A percentile compares a stretch with the other conserved stretches of the same genome.
phyloP scores from a whole-genome alignment of 2,888 invertebrate species.

The Melanchra persicariae region DNA sequence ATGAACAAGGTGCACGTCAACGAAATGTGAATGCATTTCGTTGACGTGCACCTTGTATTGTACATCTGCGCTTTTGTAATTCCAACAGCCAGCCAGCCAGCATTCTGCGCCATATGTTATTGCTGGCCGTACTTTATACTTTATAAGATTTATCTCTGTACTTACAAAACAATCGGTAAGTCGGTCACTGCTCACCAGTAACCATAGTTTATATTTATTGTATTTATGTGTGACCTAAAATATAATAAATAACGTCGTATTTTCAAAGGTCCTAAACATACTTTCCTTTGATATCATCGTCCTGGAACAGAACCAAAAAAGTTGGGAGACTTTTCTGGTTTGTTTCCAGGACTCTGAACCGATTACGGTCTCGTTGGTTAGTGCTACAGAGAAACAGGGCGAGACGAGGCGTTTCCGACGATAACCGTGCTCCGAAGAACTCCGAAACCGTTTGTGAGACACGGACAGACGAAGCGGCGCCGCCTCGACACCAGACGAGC shows the following conservation, averaged over 20 bases:
- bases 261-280: conserved; percentile 1
- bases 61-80: no score
- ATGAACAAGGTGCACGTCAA: no score
- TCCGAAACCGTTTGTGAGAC: conserved; percentile 65
- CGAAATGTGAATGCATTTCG: no score
- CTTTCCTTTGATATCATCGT: conserved; percentile 11
- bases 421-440: conserved; percentile 64
- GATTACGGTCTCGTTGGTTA: conserved; percentile 43
- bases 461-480: conserved; percentile 80
- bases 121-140: no score
- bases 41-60: no score
- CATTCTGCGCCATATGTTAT: no score
- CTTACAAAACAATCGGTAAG: conserved; percentile 9
- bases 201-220: not conserved
- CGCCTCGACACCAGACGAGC: conserved; percentile 74
- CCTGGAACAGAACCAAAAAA: conserved; percentile 57
- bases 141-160: conserved; percentile 14
- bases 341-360: conserved; percentile 43
- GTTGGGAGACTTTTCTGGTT: conserved; percentile 40
- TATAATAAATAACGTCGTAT: conserved; percentile 26
- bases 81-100: no score
- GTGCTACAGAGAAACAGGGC: conserved; percentile 29
- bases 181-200: conserved; percentile 30
- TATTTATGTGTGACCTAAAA: conserved; percentile 2
- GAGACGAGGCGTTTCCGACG: conserved; percentile 68